phyloP scores from a whole-genome alignment of 2,113 vertebrate species.

The Sinosuthora webbiana region DNA sequence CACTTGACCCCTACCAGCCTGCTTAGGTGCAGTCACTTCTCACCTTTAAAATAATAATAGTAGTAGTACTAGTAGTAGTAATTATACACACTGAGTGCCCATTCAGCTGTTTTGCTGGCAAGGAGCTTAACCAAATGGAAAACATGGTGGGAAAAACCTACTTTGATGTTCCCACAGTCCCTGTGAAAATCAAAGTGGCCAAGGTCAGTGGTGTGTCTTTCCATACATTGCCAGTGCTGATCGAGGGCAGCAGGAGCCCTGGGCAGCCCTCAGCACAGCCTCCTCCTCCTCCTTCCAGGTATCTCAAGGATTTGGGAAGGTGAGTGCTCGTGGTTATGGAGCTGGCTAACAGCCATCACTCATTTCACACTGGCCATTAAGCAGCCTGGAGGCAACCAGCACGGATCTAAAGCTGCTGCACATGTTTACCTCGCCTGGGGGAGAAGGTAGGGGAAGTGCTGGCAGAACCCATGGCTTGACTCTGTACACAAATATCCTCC shows the following conservation, averaged over 20 bases:
- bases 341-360: background rate
- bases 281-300: background rate
- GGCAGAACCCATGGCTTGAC: background rate
- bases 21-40: background rate
- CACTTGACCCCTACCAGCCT: background rate
- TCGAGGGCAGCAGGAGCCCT: background rate
- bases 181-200: background rate
- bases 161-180: accelerated
- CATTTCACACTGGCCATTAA: constrained; percentile 9
- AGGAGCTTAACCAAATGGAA: background rate
- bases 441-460: background rate
- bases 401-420: background rate
- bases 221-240: accelerated
- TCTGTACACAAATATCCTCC: background rate
- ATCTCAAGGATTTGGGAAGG: constrained; percentile 35
- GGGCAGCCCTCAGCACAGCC: background rate
- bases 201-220: background rate
- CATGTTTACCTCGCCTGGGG: background rate
- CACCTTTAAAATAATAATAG: background rate
- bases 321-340: background rate
- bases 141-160: background rate
- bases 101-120: background rate
- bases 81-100: background rate
- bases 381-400: background rate
- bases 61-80: background rate